Evolutionary conservation across 2,797 vertebrate genomes (phyloP).

Genomic region (Clarias laeviceps): DNA sequence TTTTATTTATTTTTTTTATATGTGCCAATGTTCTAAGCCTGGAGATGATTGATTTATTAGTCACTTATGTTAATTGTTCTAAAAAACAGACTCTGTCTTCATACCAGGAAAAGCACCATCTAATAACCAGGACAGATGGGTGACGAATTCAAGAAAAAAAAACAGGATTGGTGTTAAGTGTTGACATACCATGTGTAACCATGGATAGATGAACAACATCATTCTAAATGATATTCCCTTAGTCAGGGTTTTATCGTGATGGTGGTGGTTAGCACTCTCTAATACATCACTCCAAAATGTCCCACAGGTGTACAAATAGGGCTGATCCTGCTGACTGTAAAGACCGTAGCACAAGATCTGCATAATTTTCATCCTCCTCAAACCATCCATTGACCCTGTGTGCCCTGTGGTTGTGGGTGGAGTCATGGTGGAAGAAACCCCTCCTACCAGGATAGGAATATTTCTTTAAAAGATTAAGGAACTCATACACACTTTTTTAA

Average conservation of each 20-base stretch:
- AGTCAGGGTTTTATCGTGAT: background rate
- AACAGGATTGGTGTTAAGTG: background rate
- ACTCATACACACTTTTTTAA: background rate
- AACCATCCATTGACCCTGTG: background rate
- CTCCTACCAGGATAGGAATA: background rate
- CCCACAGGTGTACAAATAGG: background rate
- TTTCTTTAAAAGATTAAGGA: background rate
- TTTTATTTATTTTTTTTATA: background rate
- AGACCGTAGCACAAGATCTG: background rate
- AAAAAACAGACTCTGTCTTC: background rate
- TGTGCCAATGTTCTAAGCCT: conserved; percentile 12
- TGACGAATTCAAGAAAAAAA: background rate
- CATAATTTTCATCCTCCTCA: background rate
- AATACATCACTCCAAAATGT: background rate
- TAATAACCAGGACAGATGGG: background rate
- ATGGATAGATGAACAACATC: background rate
- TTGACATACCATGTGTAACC: background rate
- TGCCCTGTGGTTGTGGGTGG: background rate
- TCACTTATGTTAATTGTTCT: conserved; percentile 5
- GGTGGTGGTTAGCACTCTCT: background rate
- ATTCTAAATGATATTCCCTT: background rate
- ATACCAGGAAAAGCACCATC: background rate
- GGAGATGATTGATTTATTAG: conserved; percentile 34
- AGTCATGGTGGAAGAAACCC: background rate
- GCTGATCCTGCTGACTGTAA: background rate